phyloP scores from a whole-genome alignment of 92 coral and sea anemone species.

The Anthopleura xanthogrammica region DNA sequence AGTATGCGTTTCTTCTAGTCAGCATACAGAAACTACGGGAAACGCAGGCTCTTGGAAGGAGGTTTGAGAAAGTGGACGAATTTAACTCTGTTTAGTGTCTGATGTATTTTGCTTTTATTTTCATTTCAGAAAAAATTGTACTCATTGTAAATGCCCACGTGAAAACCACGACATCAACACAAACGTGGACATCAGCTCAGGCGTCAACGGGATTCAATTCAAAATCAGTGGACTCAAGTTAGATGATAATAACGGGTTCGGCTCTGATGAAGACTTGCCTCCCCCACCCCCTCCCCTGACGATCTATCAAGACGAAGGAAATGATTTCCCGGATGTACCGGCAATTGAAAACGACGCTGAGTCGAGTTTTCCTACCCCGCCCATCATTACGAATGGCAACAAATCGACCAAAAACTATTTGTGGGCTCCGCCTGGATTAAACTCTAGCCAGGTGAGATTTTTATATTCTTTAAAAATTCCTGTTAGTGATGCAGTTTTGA shows the following conservation, averaged over 20 bases:
- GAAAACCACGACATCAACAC: slow-evolving; percentile 84
- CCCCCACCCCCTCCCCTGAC: slow-evolving; percentile 78
- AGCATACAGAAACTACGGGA: too few species aligned
- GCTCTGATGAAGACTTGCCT: slow-evolving; percentile 50
- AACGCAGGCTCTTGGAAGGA: too few species aligned
- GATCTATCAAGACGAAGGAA: slow-evolving; percentile 38
- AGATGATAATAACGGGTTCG: slow-evolving; percentile 40
- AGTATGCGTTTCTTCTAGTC: too few species aligned
- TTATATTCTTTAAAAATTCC: neutral
- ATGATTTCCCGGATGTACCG: slow-evolving; percentile 47
- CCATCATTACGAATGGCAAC: slow-evolving; percentile 27
- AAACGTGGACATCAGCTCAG: slow-evolving; percentile 53
- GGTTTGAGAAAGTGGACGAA: neutral
- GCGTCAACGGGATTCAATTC: slow-evolving; percentile 69
- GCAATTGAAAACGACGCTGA: slow-evolving; percentile 51
- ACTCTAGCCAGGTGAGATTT: slow-evolving; percentile 78
- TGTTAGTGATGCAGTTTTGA: too few species aligned
- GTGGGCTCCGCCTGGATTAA: slow-evolving; percentile 91
- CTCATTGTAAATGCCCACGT: slow-evolving; percentile 92
- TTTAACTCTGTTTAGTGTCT: neutral
- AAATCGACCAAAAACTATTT: slow-evolving; percentile 61
- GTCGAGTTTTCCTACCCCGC: slow-evolving; percentile 48
- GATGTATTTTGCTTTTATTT: neutral
- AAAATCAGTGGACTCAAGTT: slow-evolving; percentile 72
- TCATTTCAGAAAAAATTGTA: slow-evolving; percentile 78